phyloP scores from a whole-genome alignment of 2,888 invertebrate species.

The Axea sp. region DNA sequence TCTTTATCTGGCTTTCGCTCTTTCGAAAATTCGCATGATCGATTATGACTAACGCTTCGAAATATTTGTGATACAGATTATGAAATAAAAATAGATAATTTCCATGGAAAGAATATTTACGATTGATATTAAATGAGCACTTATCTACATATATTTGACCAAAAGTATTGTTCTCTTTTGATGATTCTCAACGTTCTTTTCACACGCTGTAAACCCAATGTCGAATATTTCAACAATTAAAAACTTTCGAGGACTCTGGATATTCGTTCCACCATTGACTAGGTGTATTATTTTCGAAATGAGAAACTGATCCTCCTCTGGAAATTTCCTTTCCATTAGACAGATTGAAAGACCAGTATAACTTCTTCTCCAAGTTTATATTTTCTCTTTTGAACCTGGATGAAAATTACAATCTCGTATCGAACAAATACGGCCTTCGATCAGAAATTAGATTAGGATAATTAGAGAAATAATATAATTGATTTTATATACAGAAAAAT shows the following conservation, averaged over 20 bases:
- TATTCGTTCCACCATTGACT: constrained; percentile 2
- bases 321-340: constrained; percentile 30
- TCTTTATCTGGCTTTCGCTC: neutral
- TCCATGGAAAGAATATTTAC: neutral
- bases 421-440: constrained; percentile 2
- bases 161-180: no score
- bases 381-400: constrained; percentile 9
- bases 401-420: constrained; percentile 21
- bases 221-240: neutral
- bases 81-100: constrained; percentile 14
- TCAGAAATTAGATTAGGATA: constrained; percentile 1
- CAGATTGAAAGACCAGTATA: constrained; percentile 21
- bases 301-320: constrained; percentile 9
- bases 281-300: constrained; percentile 18
- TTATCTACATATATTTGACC: no score
- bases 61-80: no score
- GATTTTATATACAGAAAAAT: no score
- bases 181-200: constrained; percentile 3
- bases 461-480: constrained; percentile 1
- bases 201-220: neutral
- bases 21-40: constrained; percentile 7
- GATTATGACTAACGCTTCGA: constrained; percentile 17
- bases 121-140: no score
- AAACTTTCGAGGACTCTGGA: neutral
- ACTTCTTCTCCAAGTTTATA: constrained; percentile 3